Evolutionary conservation across 2,797 vertebrate genomes (phyloP), one percentile per base, ranked within the genome.

Genomic region (Fringilla coelebs): DNA sequence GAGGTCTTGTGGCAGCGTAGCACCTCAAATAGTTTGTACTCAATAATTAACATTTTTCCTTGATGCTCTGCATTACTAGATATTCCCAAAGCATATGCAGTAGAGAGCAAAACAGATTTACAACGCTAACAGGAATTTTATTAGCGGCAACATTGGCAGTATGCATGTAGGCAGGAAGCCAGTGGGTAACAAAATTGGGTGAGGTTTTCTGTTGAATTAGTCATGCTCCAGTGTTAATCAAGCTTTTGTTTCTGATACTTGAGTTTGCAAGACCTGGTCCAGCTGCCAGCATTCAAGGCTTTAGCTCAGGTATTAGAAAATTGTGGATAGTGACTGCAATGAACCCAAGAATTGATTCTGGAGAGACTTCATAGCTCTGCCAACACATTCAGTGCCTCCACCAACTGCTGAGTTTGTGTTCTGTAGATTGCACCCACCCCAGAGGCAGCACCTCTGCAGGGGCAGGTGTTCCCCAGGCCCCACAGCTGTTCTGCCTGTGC

Each of bases 31-130:
- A 49, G 55, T 92, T 96, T 77, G 21, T 70, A 82, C 79, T 96
- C 88, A 94, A 76, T 84, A 86, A 96, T 66, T 94, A 93, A 81
- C 55, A 89, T 95, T 94, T 96, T 91, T 85, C 65, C 77, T 88
- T 74, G 83, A 87, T 85, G 79, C 51, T 93, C 94, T 95, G 76
- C 93, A 97, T 97, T 93, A 92, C 57, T 67, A 81, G 83, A 88
- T 81, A 89, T 83, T 92, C 89, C 75, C 58, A 82, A 91, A 84
- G 71, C 52, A 95, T 92, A 93, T 92, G 66, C 61, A 95, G 82
- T 9, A 89, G 49, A 93, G 34, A 88, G 51, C 36, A 82, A 70
- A 91, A 88, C 79, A 93, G 84, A 87, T 83, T 96, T 90, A 73
- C 34, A 38, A 22, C 7, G 4, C 66, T 94, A 89, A 93, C 45